Evolutionary conservation across 2,113 vertebrate species (phyloP).

Genomic region (Aplodontia rufa): DNA sequence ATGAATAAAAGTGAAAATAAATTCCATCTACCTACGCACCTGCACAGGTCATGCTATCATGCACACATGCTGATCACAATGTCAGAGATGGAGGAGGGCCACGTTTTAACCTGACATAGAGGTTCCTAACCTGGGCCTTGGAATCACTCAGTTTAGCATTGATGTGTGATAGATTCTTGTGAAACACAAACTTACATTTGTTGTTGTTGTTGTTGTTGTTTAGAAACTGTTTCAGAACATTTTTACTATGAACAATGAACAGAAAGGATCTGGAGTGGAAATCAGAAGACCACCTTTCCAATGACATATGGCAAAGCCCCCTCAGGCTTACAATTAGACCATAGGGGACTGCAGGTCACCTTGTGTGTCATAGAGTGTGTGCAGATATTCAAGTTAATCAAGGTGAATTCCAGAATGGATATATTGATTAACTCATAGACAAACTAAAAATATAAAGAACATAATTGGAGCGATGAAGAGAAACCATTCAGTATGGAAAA

Average conservation of each 20-base stretch:
- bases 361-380: background rate
- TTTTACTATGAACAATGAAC: background rate
- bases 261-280: background rate
- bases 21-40: background rate
- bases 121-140: background rate
- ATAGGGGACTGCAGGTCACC: background rate
- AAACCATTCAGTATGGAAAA: constrained; percentile 18
- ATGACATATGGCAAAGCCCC: background rate
- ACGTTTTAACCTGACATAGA: background rate
- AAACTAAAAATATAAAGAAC: constrained; percentile 10
- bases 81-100: background rate
- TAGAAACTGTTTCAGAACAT: background rate
- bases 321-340: background rate
- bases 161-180: background rate
- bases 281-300: background rate
- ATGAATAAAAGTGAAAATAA: background rate
- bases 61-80: background rate
- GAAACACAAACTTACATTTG: background rate
- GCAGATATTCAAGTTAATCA: background rate
- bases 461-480: background rate
- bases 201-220: no score
- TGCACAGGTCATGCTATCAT: no score
- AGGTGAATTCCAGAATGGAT: background rate
- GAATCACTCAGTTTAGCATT: background rate
- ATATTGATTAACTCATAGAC: background rate